Base-by-base conservation (phyloP, 2,888 invertebrate species). In the Hemaris fuciformis region DNA sequence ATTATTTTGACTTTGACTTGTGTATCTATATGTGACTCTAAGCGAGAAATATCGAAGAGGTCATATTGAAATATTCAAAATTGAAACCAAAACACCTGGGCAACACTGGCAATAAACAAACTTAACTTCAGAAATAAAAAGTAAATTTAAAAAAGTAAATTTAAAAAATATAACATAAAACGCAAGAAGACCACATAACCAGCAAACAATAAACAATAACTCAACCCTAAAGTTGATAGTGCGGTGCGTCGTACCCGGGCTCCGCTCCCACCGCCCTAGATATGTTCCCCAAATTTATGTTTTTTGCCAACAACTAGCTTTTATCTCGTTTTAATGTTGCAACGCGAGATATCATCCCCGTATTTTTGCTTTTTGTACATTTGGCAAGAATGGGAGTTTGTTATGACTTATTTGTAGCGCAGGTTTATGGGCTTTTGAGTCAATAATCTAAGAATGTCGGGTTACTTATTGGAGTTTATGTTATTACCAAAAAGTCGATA, bases 301-400 rank as follows among this genome's bases (percentile, higher is more conserved):
- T 89, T 89, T 89, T 88, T 85, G 84, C 84, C 77, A 82, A 80
- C 84, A 72, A 75, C 69, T 66, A 62, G 66, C 74, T 76, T 77
- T 84, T 89, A 89, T 89, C 89, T 85, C 70, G 75, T 75, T 81
- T 83, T 85, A 87, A 84, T 87, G 85, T 77, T 67, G 66, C 65
- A 63, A 72, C 66, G 62, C 66, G 62, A 66, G 66, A 64, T 76
- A 70, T 53, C 18, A 27, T 38, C 31, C 10, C 18, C 73, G 75
- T 84, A 80, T 84, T 85, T 85, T 83, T 77, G 73, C 74, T 77
- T 80, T 81, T 79, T 79, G 78, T 74, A 68, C 70, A 72, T 77
- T 83, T 82, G 78, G 80, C 77, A 74, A 72, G 67, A 65, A 70
- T 71, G 66, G 64, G 67, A 66, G 69, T 68, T 60, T 68, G 41